A percentile compares a stretch with the other conserved stretches of the same genome.
Conservation (phyloP, 2,113 vertebrate genomes). For the Callorhinus ursinus region DNA sequence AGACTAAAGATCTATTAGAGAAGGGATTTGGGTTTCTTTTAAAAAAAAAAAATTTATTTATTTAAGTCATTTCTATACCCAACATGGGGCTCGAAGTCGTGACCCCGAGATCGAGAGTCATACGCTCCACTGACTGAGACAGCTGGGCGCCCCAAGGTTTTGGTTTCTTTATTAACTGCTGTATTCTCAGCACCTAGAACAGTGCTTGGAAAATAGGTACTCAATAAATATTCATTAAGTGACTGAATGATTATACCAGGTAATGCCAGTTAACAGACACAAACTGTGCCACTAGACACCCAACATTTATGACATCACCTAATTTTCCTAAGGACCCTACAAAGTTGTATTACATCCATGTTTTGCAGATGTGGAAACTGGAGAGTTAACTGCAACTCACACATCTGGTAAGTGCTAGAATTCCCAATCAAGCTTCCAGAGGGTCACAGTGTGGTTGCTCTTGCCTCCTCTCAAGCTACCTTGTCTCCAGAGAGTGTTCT, state of each 20-base stretch:
- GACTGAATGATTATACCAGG: neutral
- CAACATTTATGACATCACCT: neutral
- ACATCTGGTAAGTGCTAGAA: neutral
- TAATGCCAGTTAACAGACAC: neutral
- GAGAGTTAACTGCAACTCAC: neutral
- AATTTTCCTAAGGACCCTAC: neutral
- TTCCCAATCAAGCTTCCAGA: neutral
- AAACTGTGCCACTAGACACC: neutral
- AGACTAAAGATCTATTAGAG: neutral
- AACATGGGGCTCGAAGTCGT: neutral
- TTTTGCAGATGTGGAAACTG: constrained; percentile 34
- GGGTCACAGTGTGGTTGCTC: neutral
- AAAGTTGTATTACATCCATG: neutral
- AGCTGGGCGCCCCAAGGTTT: neutral
- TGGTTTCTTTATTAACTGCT: neutral
- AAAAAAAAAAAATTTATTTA: neutral
- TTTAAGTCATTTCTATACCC: neutral
- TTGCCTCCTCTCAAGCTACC: neutral
- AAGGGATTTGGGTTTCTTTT: constrained; percentile 20
- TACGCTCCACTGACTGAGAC: neutral
- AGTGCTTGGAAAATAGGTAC: neutral
- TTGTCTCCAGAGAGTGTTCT: constrained; percentile 20
- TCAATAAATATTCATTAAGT: constrained; percentile 27
- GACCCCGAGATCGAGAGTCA: neutral
- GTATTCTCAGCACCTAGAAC: neutral